These are phyloP conservation scores for Drosophila pandora DNA, from an alignment of 1,140 invertebrate species.

Conservation along the genomic window DNA sequence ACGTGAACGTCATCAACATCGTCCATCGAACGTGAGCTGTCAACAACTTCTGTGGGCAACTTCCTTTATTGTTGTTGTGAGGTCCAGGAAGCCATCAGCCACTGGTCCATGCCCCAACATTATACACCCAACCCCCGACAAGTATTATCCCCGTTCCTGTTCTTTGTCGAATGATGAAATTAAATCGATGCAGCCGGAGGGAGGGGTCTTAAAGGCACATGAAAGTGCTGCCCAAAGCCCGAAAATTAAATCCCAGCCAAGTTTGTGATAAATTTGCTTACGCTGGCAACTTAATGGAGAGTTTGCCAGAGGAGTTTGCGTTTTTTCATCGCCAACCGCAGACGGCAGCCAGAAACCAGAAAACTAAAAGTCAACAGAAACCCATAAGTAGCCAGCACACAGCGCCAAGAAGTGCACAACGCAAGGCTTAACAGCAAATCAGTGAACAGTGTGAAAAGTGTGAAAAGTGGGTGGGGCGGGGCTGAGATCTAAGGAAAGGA, in stretches of 20 bases:
- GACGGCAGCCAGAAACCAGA: slow-evolving; percentile 43
- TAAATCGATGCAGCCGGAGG: slow-evolving; percentile 66
- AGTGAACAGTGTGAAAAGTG: slow-evolving; percentile 64
- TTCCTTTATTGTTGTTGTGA: neutral
- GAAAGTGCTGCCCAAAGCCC: neutral
- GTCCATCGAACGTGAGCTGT: slow-evolving; percentile 78
- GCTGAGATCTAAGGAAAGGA: slow-evolving; percentile 20
- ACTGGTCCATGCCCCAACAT: neutral
- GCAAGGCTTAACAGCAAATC: slow-evolving; percentile 73
- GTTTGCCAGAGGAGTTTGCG: slow-evolving; percentile 42
- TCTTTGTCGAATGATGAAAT: slow-evolving; percentile 70
- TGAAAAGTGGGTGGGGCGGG: slow-evolving; percentile 1
- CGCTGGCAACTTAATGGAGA: slow-evolving; percentile 72
- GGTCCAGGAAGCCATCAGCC: slow-evolving; percentile 34
- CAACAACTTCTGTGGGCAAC: slow-evolving; percentile 62
- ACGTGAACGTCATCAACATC: slow-evolving; percentile 46
- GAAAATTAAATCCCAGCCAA: slow-evolving; percentile 61
- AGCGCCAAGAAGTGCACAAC: slow-evolving; percentile 64
- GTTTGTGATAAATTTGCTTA: slow-evolving; percentile 77
- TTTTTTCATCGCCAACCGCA: slow-evolving; percentile 28
- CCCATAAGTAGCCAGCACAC: slow-evolving; percentile 65
- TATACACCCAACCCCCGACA: neutral
- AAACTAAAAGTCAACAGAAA: slow-evolving; percentile 69
- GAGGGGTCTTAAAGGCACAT: slow-evolving; percentile 44
- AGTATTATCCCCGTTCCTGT: slow-evolving; percentile 2